Evolutionary conservation across 2,113 vertebrate species (phyloP).

Genomic region (Aegypius monachus): DNA sequence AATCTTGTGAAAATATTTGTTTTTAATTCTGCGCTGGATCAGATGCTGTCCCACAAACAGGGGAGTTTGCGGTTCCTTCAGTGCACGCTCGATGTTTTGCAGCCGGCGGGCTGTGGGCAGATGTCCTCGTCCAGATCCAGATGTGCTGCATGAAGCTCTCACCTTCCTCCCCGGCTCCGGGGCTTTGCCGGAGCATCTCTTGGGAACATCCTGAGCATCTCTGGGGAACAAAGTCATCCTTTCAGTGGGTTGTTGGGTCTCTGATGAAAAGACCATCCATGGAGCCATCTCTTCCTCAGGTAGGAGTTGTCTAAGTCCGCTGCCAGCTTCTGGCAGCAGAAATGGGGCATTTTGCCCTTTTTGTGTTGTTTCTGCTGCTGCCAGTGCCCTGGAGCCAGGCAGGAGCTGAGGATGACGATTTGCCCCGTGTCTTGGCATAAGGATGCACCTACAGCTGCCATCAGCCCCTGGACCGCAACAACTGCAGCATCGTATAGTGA

Average conservation of each 20-base stretch:
- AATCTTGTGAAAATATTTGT: neutral
- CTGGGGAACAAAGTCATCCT: neutral
- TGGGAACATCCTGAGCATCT: neutral
- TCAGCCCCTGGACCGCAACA: neutral
- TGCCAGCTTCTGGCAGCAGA: neutral
- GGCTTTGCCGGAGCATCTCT: neutral
- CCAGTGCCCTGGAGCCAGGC: neutral
- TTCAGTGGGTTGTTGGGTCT: accelerated
- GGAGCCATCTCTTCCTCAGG: neutral
- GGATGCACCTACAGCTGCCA: neutral
- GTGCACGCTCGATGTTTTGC: neutral
- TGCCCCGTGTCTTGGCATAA: accelerated
- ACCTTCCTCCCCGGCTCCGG: accelerated
- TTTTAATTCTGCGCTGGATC: neutral
- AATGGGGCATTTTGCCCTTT: neutral
- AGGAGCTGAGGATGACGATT: neutral
- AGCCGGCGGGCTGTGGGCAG: neutral
- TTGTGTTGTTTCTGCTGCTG: no score
- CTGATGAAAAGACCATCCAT: neutral
- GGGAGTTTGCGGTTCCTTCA: neutral
- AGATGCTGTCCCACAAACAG: neutral
- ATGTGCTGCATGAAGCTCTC: neutral
- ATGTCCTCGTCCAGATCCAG: neutral
- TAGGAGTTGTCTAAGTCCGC: accelerated
- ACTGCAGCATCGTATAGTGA: accelerated